These are phyloP conservation scores for Chrysina gloriosa DNA, from an alignment of 2,888 invertebrate genomes.

Conservation along the genomic window DNA sequence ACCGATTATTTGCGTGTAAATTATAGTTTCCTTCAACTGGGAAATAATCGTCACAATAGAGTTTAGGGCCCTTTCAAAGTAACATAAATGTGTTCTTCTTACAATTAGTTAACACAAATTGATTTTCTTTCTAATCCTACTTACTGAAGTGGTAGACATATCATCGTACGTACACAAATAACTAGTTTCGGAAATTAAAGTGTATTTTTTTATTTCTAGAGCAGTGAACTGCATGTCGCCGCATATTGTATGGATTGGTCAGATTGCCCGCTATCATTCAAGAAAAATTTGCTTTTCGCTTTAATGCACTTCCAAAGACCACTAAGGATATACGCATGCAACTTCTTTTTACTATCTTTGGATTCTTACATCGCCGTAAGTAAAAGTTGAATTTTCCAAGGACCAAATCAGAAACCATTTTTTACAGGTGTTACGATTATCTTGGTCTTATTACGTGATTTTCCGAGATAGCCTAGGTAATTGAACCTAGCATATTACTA, in stretches of 20 bases:
- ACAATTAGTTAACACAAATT: too few relatives aligned
- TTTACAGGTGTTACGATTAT: not conserved
- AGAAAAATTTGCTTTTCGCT: constrained; percentile 1
- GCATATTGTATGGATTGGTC: constrained; percentile 4
- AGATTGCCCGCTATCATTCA: not conserved
- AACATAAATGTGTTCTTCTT: too few relatives aligned
- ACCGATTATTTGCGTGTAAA: too few relatives aligned
- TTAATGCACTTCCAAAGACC: not conserved
- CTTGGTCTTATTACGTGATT: constrained; percentile 4
- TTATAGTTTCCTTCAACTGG: too few relatives aligned
- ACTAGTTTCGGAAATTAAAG: not conserved
- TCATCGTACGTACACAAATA: not conserved
- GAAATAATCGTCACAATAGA: too few relatives aligned
- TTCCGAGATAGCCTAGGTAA: too few relatives aligned
- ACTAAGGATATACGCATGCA: not conserved
- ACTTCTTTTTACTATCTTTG: constrained; percentile 4
- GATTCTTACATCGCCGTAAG: not conserved
- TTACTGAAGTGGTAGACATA: too few relatives aligned
- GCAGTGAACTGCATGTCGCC: not conserved
- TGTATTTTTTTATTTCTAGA: not conserved
- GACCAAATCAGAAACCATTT: not conserved
- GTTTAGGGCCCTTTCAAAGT: too few relatives aligned
- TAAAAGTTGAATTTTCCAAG: not conserved
- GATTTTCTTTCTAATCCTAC: too few relatives aligned
- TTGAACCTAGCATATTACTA: too few relatives aligned